Percentiles rank a stretch among this genome's conserved stretches.
phyloP scores from a whole-genome alignment of 2,888 invertebrate species.

The Ennomos quercinarius region DNA sequence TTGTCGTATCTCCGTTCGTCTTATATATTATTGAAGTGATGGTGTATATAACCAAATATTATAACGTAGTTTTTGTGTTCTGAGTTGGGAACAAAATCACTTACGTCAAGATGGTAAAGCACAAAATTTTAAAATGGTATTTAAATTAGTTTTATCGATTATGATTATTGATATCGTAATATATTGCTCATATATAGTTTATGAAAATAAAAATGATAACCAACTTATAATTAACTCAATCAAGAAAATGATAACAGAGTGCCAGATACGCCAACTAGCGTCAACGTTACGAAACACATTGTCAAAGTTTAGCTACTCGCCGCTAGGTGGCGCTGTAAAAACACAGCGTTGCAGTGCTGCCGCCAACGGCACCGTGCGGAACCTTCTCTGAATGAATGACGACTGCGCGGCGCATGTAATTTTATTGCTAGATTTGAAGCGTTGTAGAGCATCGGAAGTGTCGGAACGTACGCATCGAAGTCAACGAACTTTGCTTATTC shows the following conservation, averaged over 20 bases:
- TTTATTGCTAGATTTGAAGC: conserved; percentile 65
- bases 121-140: too few relatives aligned
- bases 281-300: conserved; percentile 45
- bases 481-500: conserved; percentile 71
- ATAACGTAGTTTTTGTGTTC: too few relatives aligned
- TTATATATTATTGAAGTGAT: background rate
- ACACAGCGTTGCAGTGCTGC: conserved; percentile 56
- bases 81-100: too few relatives aligned
- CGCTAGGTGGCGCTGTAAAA: conserved; percentile 67
- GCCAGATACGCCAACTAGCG: conserved; percentile 61
- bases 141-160: too few relatives aligned
- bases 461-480: conserved; percentile 68
- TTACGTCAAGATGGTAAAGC: too few relatives aligned
- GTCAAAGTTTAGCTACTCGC: conserved; percentile 69
- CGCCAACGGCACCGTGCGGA: conserved; percentile 49
- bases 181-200: too few relatives aligned
- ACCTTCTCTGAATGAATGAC: conserved; percentile 73
- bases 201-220: too few relatives aligned
- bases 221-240: too few relatives aligned
- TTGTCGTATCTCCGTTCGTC: background rate
- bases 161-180: too few relatives aligned
- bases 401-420: conserved; percentile 58
- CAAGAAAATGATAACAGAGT: background rate
- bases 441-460: conserved; percentile 61
- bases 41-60: too few relatives aligned